Evolutionary conservation across 2,113 vertebrate genomes (phyloP).

Genomic region (Paraplagusia blochii): DNA sequence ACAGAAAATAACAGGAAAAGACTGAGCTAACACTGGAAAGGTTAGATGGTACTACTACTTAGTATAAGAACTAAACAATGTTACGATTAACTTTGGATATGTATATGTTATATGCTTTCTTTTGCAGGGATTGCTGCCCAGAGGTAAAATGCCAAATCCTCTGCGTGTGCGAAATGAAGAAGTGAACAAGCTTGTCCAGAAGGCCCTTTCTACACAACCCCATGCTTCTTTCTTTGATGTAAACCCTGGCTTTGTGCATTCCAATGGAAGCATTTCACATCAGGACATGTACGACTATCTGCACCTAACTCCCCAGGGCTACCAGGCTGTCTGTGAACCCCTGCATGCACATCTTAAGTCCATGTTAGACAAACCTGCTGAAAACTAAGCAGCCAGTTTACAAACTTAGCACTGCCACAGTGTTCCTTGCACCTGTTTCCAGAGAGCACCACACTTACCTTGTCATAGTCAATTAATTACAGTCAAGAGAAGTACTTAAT

Average conservation of each 20-base stretch:
- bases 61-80: no score
- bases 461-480: slow-evolving; percentile 25
- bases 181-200: slow-evolving; percentile 80
- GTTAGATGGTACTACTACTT: no score
- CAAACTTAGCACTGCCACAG: slow-evolving; percentile 47
- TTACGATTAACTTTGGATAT: no score
- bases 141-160: slow-evolving; percentile 83
- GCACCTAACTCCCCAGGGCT: slow-evolving; percentile 84
- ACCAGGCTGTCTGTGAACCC: slow-evolving; percentile 81
- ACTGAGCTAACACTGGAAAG: no score
- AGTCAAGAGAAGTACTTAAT: slow-evolving; percentile 22
- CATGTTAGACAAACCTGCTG: slow-evolving; percentile 74
- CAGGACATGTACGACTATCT: slow-evolving; percentile 92
- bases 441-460: slow-evolving; percentile 20
- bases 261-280: slow-evolving; percentile 86
- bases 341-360: slow-evolving; percentile 78
- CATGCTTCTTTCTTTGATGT: slow-evolving; percentile 80
- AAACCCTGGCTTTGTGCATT: slow-evolving; percentile 85
- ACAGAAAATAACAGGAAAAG: no score
- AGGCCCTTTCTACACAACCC: slow-evolving; percentile 68
- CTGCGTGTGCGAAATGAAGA: slow-evolving; percentile 79
- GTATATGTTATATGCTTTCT: slow-evolving; percentile 31
- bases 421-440: slow-evolving; percentile 49
- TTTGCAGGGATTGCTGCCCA: slow-evolving; percentile 82
- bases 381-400: slow-evolving; percentile 58